A percentile compares a stretch with the other conserved stretches of the same genome.
These are phyloP conservation scores for Psix sp. DNA, from an alignment of 1,140 invertebrate genomes.

Conservation along the genomic window DNA sequence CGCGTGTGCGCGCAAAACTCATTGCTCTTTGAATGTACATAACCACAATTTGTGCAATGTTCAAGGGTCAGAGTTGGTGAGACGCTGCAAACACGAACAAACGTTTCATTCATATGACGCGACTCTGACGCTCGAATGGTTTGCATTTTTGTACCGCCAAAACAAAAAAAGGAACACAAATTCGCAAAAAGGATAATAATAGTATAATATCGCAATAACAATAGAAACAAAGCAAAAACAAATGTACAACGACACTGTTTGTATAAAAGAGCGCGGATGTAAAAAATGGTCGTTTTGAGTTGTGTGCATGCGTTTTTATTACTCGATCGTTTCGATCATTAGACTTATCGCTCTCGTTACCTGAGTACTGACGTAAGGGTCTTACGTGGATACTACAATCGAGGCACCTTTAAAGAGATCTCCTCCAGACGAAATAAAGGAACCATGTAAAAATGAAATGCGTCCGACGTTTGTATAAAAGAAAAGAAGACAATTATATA, in stretches of 20 bases:
- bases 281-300: constrained; percentile 8
- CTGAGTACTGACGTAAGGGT: constrained; percentile 40
- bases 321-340: constrained; percentile 30
- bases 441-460: constrained; percentile 22
- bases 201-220: no score
- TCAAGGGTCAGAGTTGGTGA: neutral
- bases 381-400: constrained; percentile 44
- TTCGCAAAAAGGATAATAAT: no score
- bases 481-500: constrained; percentile 15
- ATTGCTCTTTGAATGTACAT: constrained; percentile 36
- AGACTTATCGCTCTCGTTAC: constrained; percentile 57
- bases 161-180: no score
- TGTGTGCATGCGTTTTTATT: constrained; percentile 22
- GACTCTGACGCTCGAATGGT: no score
- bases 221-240: constrained; percentile 3
- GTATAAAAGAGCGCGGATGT: neutral
- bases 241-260: constrained; percentile 25
- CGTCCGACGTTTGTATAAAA: constrained; percentile 25
- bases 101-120: no score
- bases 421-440: constrained; percentile 33
- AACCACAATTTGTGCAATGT: constrained; percentile 10
- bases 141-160: no score
- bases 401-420: constrained; percentile 58
- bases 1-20: constrained; percentile 32
- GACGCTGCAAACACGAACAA: constrained; percentile 6